These are phyloP conservation scores for Hiodon alosoides DNA, from an alignment of 2,113 vertebrate genomes.

Conservation along the genomic window DNA sequence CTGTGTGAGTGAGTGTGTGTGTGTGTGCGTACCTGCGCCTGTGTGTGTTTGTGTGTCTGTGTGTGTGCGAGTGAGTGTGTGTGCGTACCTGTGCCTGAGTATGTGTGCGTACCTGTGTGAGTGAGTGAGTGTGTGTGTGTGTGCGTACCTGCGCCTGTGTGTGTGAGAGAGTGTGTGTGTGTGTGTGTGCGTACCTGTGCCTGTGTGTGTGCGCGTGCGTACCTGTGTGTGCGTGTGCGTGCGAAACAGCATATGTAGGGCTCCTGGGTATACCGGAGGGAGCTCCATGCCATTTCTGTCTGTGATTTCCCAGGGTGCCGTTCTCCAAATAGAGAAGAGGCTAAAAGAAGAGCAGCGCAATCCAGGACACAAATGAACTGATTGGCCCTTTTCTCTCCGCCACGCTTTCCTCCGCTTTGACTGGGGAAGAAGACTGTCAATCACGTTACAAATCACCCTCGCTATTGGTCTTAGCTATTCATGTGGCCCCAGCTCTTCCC, in stretches of 20 bases:
- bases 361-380: not conserved
- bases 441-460: not conserved
- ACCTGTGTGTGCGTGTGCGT: not conserved
- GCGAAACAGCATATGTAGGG: not conserved
- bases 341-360: not conserved
- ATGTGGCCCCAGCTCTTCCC: not conserved
- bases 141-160: not conserved
- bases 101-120: not conserved
- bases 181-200: not conserved
- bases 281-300: not conserved
- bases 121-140: not conserved
- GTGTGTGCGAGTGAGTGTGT: not conserved
- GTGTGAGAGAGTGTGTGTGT: not conserved
- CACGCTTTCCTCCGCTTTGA: not conserved
- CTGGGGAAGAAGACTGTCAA: not conserved
- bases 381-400: not conserved
- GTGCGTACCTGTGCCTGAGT: not conserved
- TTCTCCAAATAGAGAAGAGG: not conserved
- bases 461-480: not conserved
- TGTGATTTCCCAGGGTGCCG: slow-evolving; percentile 8
- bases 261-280: not conserved
- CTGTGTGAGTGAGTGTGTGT: not conserved
- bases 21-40: not conserved
- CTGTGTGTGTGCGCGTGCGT: not conserved
- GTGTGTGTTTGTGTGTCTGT: not conserved